Conservation (phyloP, 2,888 invertebrate species). For the Troilus luridus region DNA sequence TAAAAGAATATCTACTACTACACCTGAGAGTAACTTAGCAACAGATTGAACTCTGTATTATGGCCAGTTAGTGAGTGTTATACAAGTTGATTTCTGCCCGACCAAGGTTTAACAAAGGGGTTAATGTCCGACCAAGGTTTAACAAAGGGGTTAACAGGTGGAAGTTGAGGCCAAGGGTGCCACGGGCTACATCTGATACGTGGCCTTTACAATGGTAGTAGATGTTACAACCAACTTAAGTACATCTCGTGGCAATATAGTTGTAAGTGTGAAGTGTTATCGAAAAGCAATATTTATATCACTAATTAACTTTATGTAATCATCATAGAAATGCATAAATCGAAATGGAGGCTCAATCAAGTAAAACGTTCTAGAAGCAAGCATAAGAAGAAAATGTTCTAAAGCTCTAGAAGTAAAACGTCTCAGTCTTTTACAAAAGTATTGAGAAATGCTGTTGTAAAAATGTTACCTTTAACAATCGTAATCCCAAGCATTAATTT, state of each 20-base stretch:
- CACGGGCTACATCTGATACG: neutral
- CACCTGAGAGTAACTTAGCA: neutral
- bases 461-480: no score
- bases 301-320: no score
- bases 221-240: neutral
- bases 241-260: neutral
- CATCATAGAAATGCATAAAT: no score
- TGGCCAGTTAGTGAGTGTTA: neutral
- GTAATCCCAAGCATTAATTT: no score
- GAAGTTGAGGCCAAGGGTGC: neutral
- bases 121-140: neutral
- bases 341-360: no score
- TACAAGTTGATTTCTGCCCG: neutral
- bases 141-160: slow-evolving; percentile 21
- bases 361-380: no score
- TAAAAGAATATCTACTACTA: neutral
- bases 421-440: no score
- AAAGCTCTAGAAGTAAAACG: no score
- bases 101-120: neutral
- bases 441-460: no score
- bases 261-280: no score
- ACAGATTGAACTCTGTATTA: neutral
- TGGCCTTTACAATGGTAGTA: neutral
- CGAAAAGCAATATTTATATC: no score
- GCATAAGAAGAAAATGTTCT: no score